Conservation (phyloP, 2,113 vertebrate genomes). For the Nycticorax nycticorax region DNA sequence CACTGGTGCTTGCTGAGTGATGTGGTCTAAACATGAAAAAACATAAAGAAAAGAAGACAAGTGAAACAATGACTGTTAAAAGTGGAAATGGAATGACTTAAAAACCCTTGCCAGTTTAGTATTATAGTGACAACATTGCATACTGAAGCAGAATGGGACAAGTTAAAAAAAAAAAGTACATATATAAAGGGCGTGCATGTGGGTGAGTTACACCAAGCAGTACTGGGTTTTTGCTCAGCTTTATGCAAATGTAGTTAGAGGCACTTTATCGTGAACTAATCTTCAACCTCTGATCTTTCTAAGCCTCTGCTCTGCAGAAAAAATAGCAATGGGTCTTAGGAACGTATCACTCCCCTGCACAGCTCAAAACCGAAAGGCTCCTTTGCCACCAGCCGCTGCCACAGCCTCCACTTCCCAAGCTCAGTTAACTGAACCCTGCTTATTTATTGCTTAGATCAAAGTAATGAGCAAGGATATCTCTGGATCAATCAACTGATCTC, state of each 20-base stretch:
- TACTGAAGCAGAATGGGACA: constrained; percentile 63
- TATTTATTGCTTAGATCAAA: not conserved
- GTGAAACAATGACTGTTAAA: constrained; percentile 76
- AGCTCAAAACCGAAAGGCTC: not conserved
- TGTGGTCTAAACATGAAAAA: constrained; percentile 64
- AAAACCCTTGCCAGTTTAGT: constrained; percentile 77
- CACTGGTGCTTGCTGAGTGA: constrained; percentile 62
- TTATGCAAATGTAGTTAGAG: not conserved
- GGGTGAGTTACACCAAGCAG: not conserved
- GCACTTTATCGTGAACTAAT: not conserved
- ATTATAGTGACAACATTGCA: constrained; percentile 64
- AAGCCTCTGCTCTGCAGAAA: not conserved
- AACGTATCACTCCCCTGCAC: not conserved
- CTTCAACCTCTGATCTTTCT: not conserved
- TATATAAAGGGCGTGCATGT: not conserved
- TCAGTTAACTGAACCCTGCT: not conserved
- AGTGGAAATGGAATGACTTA: constrained; percentile 75
- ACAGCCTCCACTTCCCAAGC: not conserved
- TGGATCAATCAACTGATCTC: not conserved
- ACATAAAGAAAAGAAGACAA: constrained; percentile 58
- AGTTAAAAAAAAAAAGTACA: not conserved
- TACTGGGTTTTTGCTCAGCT: not conserved
- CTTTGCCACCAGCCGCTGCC: not conserved
- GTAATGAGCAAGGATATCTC: not conserved
- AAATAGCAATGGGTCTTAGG: not conserved